Percentiles rank a stretch among this genome's conserved stretches.
Evolutionary conservation across 92 coral and sea anemone genomes (phyloP).

Genomic region (Chrysogorgia sp.): DNA sequence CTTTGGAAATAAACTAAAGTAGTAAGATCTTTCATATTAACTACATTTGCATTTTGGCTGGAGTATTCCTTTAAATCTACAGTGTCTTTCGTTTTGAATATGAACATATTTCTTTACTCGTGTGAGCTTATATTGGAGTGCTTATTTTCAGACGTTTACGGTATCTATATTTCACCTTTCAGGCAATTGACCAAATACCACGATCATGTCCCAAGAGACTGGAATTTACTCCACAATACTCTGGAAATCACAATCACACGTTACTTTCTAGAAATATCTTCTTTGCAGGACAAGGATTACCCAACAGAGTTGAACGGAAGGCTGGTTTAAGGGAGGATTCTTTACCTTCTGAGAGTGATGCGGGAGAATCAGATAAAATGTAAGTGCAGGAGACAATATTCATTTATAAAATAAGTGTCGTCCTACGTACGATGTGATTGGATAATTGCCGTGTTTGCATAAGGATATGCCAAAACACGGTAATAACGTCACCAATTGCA

Average conservation of each 20-base stretch:
- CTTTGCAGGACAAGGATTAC: not conserved
- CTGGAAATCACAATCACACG: constrained; percentile 8
- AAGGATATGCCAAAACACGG: too few species aligned
- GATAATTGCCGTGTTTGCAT: too few species aligned
- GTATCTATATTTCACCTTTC: too few species aligned
- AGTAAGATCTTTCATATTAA: too few species aligned
- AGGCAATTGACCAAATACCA: constrained; percentile 34
- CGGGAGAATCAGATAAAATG: constrained; percentile 22
- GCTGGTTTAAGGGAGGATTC: constrained; percentile 1
- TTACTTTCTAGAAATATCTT: constrained; percentile 20
- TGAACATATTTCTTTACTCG: too few species aligned
- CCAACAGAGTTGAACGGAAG: not conserved
- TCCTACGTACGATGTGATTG: not conserved
- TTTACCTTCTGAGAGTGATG: constrained; percentile 21
- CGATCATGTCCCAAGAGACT: constrained; percentile 24
- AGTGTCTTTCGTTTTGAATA: too few species aligned
- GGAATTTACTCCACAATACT: not conserved
- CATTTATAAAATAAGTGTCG: not conserved
- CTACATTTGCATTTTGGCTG: too few species aligned
- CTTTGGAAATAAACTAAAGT: too few species aligned
- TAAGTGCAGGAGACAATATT: not conserved
- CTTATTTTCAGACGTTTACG: too few species aligned
- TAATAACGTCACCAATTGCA: too few species aligned
- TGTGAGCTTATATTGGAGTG: too few species aligned
- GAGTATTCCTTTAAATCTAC: too few species aligned